Percentiles rank a stretch among this genome's conserved stretches.
Evolutionary conservation across 2,113 vertebrate genomes (phyloP).

Genomic region (Colossoma macropomum): DNA sequence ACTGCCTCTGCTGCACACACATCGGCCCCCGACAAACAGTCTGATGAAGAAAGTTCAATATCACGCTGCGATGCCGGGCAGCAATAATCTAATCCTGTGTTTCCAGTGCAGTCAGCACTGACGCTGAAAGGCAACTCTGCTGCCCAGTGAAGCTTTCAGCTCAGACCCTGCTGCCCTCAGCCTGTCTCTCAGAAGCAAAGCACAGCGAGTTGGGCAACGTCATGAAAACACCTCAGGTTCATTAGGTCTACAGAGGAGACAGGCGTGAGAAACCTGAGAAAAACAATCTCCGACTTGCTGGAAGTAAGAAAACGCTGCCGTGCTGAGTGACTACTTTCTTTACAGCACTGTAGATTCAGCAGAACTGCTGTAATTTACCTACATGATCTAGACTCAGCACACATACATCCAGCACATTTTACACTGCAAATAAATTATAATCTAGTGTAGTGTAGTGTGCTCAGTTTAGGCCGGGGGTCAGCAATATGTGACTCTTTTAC

Average conservation of each 20-base stretch:
- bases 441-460: too few relatives aligned
- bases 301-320: too few relatives aligned
- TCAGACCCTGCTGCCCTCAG: not conserved
- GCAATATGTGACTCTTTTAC: too few relatives aligned
- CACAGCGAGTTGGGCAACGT: not conserved
- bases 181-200: not conserved
- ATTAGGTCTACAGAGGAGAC: not conserved
- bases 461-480: too few relatives aligned
- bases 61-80: not conserved
- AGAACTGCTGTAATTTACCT: too few relatives aligned
- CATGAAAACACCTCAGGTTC: not conserved
- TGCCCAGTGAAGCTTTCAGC: not conserved
- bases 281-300: not conserved
- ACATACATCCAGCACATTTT: too few relatives aligned
- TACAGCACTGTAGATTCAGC: too few relatives aligned
- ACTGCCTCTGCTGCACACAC: not conserved
- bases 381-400: too few relatives aligned
- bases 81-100: slow-evolving; percentile 1
- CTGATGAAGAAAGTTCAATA: not conserved
- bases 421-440: too few relatives aligned
- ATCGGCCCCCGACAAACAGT: not conserved
- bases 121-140: not conserved
- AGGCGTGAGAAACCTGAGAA: too few relatives aligned
- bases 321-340: too few relatives aligned
- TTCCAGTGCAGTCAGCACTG: not conserved